These are phyloP conservation scores for Tortrix viridana DNA, from an alignment of 2,888 invertebrate genomes.

Conservation along the genomic window DNA sequence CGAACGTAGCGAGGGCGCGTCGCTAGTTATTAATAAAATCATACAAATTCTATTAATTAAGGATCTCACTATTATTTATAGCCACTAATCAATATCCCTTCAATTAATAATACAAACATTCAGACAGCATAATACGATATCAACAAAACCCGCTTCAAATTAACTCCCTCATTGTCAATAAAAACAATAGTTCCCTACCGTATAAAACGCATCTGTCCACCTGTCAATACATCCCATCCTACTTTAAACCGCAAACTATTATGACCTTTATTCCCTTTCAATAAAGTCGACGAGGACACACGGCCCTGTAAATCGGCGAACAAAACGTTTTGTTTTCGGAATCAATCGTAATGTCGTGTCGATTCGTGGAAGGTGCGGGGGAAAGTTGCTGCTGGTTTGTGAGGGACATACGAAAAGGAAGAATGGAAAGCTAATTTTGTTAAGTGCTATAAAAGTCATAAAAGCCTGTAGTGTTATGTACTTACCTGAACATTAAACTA, in stretches of 20 bases:
- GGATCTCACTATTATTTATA: background rate
- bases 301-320: constrained; percentile 69
- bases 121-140: constrained; percentile 34
- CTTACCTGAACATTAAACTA: too few species aligned
- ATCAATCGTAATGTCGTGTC: constrained; percentile 77
- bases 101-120: constrained; percentile 14
- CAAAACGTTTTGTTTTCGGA: constrained; percentile 76
- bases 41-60: too few species aligned
- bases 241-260: constrained; percentile 6
- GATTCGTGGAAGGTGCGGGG: constrained; percentile 67
- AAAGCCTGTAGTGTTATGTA: too few species aligned
- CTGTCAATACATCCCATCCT: constrained; percentile 23
- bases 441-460: background rate
- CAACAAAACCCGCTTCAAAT: constrained; percentile 29
- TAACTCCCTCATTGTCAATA: constrained; percentile 34
- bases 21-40: too few species aligned
- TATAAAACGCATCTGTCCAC: constrained; percentile 26
- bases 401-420: constrained; percentile 50
- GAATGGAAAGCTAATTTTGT: constrained; percentile 29
- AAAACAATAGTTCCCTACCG: constrained; percentile 32
- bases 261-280: background rate
- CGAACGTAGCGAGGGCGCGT: too few species aligned
- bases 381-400: constrained; percentile 63
- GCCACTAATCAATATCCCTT: background rate
- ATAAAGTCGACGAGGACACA: constrained; percentile 42